These are phyloP conservation scores for Philotrypesis tridentata DNA, from an alignment of 1,140 invertebrate genomes.

Conservation along the genomic window DNA sequence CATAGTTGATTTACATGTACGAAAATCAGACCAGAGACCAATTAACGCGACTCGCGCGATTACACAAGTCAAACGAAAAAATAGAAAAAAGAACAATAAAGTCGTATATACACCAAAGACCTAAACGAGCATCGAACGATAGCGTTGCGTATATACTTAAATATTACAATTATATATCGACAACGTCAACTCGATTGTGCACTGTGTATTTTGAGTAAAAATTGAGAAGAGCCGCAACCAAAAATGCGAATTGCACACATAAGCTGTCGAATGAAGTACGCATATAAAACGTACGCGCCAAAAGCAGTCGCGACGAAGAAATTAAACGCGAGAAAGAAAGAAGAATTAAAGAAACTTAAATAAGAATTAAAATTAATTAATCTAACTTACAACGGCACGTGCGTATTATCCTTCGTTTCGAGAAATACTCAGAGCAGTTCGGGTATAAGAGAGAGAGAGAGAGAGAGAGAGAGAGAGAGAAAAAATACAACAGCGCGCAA, in stretches of 20 bases:
- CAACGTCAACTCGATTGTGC: neutral
- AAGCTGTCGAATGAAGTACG: conserved; percentile 16
- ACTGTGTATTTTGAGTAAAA: neutral
- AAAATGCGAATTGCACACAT: neutral
- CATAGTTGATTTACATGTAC: neutral
- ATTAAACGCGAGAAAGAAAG: no score
- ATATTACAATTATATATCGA: neutral
- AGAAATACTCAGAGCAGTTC: conserved; percentile 1
- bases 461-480: no score
- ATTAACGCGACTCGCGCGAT: neutral
- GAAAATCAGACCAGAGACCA: neutral
- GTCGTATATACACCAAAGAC: neutral
- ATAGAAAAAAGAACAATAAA: neutral
- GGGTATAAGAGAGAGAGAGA: no score
- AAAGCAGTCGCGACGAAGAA: no score
- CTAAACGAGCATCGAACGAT: conserved; percentile 9
- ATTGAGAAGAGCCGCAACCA: conserved; percentile 23
- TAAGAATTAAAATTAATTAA: conserved; percentile 31
- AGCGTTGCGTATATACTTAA: conserved; percentile 6
- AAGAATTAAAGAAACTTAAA: neutral
- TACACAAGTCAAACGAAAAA: neutral
- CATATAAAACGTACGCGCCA: neutral
- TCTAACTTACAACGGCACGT: conserved; percentile 29
- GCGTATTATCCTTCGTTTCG: conserved; percentile 41
- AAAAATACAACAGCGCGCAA: conserved; percentile 4